phyloP scores from a whole-genome alignment of 2,113 vertebrate species.

The Hucho hucho region DNA sequence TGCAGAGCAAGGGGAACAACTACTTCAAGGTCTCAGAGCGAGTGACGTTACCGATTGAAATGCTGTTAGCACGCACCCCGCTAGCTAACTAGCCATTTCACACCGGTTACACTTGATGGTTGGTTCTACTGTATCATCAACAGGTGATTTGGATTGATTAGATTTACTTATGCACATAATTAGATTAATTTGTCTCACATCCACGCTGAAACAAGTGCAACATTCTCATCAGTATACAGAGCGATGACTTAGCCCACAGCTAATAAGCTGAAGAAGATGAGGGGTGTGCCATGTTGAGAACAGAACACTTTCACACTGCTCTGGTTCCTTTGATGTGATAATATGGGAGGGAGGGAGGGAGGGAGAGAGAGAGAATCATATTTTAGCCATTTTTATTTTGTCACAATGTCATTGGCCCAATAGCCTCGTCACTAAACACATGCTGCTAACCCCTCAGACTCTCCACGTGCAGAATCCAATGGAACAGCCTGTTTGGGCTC shows the following conservation, averaged over 20 bases:
- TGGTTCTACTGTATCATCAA: background rate
- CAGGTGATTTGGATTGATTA: background rate
- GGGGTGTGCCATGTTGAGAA: background rate
- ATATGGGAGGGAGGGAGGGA: background rate
- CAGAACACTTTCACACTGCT: background rate
- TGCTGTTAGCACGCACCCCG: too few species aligned
- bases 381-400: too few species aligned
- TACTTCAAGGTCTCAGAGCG: too few species aligned
- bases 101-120: too few species aligned
- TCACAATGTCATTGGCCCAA: too few species aligned
- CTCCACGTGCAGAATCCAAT: too few species aligned
- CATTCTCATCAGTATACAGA: conserved; percentile 15
- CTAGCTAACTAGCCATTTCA: too few species aligned
- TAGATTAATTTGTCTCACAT: background rate
- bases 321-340: background rate
- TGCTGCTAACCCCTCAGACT: too few species aligned
- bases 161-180: conserved; percentile 6
- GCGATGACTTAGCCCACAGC: conserved; percentile 15
- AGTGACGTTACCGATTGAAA: too few species aligned
- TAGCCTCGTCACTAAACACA: background rate
- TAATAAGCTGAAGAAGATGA: conserved; percentile 19
- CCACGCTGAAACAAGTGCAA: conserved; percentile 28
- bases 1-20: too few species aligned
- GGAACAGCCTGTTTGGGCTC: too few species aligned
- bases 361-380: background rate